phyloP scores from a whole-genome alignment of 1,140 invertebrate genomes.

The Camponotus vicinus region DNA sequence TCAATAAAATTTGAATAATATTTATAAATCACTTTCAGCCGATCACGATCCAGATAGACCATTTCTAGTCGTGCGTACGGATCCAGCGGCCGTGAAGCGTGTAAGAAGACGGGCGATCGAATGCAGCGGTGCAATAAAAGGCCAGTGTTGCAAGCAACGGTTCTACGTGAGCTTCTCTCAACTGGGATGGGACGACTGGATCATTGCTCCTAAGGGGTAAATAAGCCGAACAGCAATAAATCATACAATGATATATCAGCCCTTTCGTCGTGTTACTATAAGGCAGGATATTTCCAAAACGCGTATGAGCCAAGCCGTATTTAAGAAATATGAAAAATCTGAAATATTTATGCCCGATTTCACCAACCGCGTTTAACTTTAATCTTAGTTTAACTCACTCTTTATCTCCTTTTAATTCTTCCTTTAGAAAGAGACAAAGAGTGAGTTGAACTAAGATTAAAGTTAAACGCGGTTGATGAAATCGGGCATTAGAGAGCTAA shows the following conservation, averaged over 20 bases:
- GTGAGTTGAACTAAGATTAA: too few species aligned
- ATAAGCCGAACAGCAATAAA: constrained; percentile 26
- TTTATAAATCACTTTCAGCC: constrained; percentile 69
- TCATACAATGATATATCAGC: too few species aligned
- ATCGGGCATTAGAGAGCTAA: neutral
- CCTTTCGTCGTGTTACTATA: too few species aligned
- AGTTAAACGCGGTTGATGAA: too few species aligned
- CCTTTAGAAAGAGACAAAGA: too few species aligned
- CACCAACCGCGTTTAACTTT: too few species aligned
- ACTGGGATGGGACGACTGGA: constrained; percentile 98
- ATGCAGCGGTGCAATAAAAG: constrained; percentile 91
- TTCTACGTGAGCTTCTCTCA: constrained; percentile 96
- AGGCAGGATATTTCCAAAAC: too few species aligned
- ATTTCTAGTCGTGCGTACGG: constrained; percentile 94
- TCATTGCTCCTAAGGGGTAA: constrained; percentile 93
- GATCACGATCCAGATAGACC: constrained; percentile 89
- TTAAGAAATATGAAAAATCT: neutral
- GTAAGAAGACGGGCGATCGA: constrained; percentile 93
- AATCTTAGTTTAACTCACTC: too few species aligned
- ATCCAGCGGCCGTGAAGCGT: constrained; percentile 88
- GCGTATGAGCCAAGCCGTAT: neutral
- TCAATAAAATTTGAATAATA: neutral
- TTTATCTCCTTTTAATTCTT: too few species aligned
- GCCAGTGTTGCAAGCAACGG: constrained; percentile 95
- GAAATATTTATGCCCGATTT: too few species aligned